phyloP scores from a whole-genome alignment of 2,888 invertebrate species.

The Epirrita christyi region DNA sequence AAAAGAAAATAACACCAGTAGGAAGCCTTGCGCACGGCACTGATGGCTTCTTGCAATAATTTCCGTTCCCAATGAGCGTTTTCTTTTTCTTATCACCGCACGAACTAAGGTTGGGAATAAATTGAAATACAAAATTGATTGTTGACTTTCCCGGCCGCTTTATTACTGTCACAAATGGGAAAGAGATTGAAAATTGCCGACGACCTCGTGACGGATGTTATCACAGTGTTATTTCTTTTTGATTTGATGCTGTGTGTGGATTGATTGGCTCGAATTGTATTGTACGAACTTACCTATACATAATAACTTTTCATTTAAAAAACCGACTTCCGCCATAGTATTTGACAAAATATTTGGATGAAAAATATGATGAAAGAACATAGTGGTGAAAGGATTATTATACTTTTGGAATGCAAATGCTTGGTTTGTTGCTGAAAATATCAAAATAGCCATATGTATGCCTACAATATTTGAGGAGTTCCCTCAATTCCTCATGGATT shows the following conservation, averaged over 20 bases:
- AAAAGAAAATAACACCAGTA: constrained; percentile 45
- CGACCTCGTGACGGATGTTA: constrained; percentile 62
- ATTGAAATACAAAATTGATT: constrained; percentile 86
- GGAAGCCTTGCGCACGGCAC: constrained; percentile 73
- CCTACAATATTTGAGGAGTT: no score
- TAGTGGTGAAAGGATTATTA: no score
- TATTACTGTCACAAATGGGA: constrained; percentile 84
- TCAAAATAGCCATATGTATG: no score
- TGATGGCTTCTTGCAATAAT: constrained; percentile 85
- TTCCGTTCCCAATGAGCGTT: constrained; percentile 84
- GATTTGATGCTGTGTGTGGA: constrained; percentile 51
- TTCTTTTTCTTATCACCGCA: constrained; percentile 83
- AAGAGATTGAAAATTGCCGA: constrained; percentile 81
- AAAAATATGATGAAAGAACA: no score
- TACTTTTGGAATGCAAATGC: no score
- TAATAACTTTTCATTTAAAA: no score
- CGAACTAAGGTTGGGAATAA: constrained; percentile 84
- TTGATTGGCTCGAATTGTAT: constrained; percentile 40
- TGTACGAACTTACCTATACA: not conserved
- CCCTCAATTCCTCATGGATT: no score
- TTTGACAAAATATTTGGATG: no score
- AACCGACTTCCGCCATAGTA: no score
- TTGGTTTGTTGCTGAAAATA: no score
- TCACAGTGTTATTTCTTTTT: constrained; percentile 58
- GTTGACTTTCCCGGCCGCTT: constrained; percentile 83